These are phyloP conservation scores for Sebastolobus alascanus DNA, from an alignment of 2,797 vertebrate genomes.

Conservation along the genomic window DNA sequence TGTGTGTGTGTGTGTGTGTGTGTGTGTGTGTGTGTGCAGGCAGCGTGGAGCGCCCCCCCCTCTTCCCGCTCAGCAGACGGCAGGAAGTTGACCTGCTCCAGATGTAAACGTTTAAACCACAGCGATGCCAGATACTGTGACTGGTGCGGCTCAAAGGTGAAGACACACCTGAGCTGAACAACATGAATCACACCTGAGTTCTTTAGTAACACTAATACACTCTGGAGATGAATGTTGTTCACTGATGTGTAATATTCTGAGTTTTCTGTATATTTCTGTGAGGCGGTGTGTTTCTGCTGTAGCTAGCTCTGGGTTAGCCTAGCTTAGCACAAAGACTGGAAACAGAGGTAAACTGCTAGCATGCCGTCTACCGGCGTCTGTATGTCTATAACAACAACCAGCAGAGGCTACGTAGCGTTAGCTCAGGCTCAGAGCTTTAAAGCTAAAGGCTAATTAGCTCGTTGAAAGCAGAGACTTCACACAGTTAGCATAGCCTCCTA, in stretches of 20 bases:
- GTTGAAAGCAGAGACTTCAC: no score
- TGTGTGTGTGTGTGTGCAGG: conserved; percentile 58
- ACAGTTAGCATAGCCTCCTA: no score
- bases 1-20: no score
- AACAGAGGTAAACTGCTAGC: not conserved
- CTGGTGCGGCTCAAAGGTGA: conserved; percentile 90
- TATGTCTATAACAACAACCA: no score
- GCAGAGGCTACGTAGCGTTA: no score
- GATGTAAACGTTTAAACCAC: conserved; percentile 83
- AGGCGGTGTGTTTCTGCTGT: not conserved
- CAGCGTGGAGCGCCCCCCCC: conserved; percentile 49
- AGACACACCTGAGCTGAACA: not conserved
- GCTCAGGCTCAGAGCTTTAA: no score
- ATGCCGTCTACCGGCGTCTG: no score
- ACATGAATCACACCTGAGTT: not conserved
- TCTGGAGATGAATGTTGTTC: no score
- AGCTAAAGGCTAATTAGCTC: no score
- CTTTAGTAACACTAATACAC: no score
- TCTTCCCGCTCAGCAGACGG: conserved; percentile 49
- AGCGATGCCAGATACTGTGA: conserved; percentile 87
- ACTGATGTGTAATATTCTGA: no score
- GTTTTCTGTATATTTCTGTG: no score
- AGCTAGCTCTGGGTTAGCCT: not conserved
- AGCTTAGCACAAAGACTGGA: not conserved
- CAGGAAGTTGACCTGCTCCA: conserved; percentile 84